A percentile compares a stretch with the other conserved stretches of the same genome.
Conservation (phyloP, 2,888 invertebrate species). For the Drosophila pseudotalamancana region DNA sequence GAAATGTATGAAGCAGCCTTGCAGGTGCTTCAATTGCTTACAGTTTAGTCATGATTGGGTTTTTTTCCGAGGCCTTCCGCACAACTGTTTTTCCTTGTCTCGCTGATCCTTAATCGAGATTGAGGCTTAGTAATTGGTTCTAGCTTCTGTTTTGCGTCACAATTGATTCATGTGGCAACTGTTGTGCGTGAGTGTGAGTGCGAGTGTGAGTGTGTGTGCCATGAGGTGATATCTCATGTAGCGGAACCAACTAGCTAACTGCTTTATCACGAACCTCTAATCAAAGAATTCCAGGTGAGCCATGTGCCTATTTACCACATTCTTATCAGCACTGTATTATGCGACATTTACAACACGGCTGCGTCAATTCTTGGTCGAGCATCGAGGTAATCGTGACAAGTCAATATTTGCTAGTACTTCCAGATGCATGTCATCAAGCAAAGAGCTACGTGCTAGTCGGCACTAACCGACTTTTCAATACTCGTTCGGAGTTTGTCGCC, state of each 20-base stretch:
- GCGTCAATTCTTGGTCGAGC: constrained; percentile 7
- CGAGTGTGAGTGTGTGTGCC: no score
- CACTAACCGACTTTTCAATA: no score
- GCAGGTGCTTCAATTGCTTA: no score
- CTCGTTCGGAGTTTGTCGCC: no score
- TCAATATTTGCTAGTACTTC: constrained; percentile 35
- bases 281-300: constrained; percentile 8
- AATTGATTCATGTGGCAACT: constrained; percentile 35
- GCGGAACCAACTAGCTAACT: constrained; percentile 2
- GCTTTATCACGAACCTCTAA: background rate
- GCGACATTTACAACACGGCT: constrained; percentile 24
- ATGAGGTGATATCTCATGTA: constrained; percentile 3
- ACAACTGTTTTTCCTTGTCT: constrained; percentile 6
- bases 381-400: constrained; percentile 21
- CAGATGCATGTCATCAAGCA: no score
- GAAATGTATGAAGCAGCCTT: no score
- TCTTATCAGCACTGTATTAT: background rate
- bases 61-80: background rate
- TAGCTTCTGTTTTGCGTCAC: constrained; percentile 28
- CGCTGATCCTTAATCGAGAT: background rate
- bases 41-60: background rate
- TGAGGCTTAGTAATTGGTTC: constrained; percentile 3
- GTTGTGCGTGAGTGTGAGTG: no score
- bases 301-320: background rate
- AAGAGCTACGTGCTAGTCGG: no score